These are phyloP conservation scores for Microctenopoma lineatum DNA, from an alignment of 2,797 vertebrate genomes.

Conservation along the genomic window DNA sequence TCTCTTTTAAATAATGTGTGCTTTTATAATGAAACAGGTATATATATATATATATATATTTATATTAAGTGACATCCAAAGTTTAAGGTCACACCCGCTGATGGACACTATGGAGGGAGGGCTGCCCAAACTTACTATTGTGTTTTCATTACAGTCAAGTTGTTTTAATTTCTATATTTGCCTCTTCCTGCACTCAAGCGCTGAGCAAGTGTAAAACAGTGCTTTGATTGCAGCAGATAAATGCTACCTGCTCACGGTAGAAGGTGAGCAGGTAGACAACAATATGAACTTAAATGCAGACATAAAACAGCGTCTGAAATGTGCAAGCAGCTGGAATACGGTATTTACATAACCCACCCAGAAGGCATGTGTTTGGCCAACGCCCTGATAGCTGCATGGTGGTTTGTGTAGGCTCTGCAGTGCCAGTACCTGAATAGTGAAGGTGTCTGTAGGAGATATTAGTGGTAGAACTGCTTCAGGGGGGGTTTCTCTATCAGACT, in stretches of 20 bases:
- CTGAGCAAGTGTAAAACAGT: not conserved
- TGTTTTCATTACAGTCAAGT: not conserved
- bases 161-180: not conserved
- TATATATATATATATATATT: not conserved
- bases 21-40: slow-evolving; percentile 16
- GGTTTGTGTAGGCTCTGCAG: no score
- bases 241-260: not conserved
- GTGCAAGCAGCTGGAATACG: not conserved
- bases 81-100: not conserved
- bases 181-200: not conserved
- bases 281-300: not conserved
- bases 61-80: not conserved
- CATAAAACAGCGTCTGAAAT: not conserved
- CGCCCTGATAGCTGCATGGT: no score
- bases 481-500: slow-evolving; percentile 5
- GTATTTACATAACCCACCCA: no score
- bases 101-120: not conserved
- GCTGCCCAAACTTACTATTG: not conserved
- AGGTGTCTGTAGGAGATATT: not conserved
- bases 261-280: not conserved
- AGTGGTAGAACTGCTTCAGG: not conserved
- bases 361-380: no score
- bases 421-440: not conserved
- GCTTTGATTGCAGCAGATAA: not conserved
- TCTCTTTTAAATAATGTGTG: not conserved